Base-by-base conservation (phyloP, 1,140 invertebrate genomes). In the Bombus terrestris region DNA sequence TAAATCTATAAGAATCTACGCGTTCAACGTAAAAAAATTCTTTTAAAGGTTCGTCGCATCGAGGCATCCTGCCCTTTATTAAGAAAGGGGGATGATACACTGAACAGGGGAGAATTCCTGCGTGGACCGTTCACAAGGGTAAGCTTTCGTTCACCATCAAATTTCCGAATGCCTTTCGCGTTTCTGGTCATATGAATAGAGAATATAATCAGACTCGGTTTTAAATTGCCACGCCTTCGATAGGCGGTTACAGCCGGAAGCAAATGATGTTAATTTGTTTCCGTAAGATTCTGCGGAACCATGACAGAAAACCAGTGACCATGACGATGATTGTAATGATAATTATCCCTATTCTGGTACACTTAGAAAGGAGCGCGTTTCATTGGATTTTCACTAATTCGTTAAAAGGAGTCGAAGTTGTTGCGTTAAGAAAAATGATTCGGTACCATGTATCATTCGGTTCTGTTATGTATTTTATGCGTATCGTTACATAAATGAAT, bases 91-190 rank as follows among this genome's bases (percentile, higher is more conserved):
- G 86, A 93, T 93, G 93, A 88, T 88, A 89, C 84, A 92, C 84
- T 93, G 92, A 94, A 87, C 22, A 53, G 81, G 41, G 57, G 62
- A 85, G 82, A 74, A 87, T 86, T 84, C 90, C 88, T 93, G 88
- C 86, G 92, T 92, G 92, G 91, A 94, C 89, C 89, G 86, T 91
- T 93, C 89, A 62, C 85, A 92, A 86, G 81, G 92, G 93, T 94
- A 75, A 93, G 92, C 93, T 76, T n/a, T 62, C 59, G 41, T 66
- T 86, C 18, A 2, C n/a, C 37, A 3, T 32, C 43, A n/a, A 71
- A 53, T 64, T 73, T 81, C 37, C 28, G 2, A 59, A 77, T 72
- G 32, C 35, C 37, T 69, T 78, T 71, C 15, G 15, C 1, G 13
- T 43, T 39, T 6, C 6, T 62, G 35, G 25, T 15, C 32, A 28